Evolutionary conservation across 2,888 invertebrate genomes (phyloP).

Genomic region (Dasypolia templi): DNA sequence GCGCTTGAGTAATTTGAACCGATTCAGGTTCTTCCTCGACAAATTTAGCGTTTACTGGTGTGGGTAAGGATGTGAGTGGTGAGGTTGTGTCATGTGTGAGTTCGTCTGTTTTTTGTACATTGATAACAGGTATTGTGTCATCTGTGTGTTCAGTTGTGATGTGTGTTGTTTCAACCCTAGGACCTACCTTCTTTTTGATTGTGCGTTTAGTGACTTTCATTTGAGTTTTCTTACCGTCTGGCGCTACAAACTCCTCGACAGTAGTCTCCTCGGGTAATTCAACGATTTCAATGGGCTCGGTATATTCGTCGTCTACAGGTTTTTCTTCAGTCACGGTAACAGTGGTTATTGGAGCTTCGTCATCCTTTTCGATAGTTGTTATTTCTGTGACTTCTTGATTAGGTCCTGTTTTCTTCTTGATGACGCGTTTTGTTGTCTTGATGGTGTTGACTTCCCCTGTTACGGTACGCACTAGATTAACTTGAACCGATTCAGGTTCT

Average conservation of each 20-base stretch:
- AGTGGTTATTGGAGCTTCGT: conserved; percentile 28
- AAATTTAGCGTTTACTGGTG: too few relatives aligned
- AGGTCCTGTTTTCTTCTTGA: conserved; percentile 69
- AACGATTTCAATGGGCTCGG: not conserved
- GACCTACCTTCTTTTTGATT: conserved; percentile 80
- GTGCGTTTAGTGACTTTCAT: conserved; percentile 70
- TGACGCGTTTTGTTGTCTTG: conserved; percentile 2
- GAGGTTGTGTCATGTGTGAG: not conserved
- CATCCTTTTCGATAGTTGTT: conserved; percentile 75
- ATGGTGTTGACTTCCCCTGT: not conserved
- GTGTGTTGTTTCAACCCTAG: conserved; percentile 64
- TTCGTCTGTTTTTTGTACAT: not conserved
- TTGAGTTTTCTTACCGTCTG: conserved; percentile 38
- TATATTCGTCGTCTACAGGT: conserved; percentile 5
- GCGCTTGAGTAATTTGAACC: conserved; percentile 35
- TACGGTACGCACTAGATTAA: conserved; percentile 51
- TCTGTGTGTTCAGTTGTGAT: not conserved
- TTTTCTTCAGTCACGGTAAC: conserved; percentile 22
- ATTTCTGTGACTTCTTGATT: conserved; percentile 85
- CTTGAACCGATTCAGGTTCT: conserved; percentile 67
- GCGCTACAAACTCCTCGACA: conserved; percentile 8
- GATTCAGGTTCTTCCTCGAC: not conserved
- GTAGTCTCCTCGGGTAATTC: conserved; percentile 42
- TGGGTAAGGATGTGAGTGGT: too few relatives aligned
- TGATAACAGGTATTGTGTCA: not conserved